Base-by-base conservation (phyloP, 2,113 vertebrate species). In the Dromaius novaehollandiae region DNA sequence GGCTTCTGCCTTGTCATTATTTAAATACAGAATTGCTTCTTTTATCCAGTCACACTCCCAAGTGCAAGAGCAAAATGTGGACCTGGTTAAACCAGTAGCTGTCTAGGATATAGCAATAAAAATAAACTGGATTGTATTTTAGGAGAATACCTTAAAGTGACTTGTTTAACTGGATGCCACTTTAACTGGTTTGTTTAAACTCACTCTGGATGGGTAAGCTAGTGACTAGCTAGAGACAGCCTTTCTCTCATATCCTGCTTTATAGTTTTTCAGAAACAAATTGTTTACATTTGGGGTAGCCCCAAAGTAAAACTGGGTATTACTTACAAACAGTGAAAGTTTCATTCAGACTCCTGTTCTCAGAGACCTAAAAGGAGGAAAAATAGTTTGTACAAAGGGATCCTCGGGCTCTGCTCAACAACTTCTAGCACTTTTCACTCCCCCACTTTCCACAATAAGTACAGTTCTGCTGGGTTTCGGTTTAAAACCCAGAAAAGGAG, bases 1-100 rank as follows among this genome's bases (percentile, higher is more conserved):
- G 73, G 61, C 15, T 95, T 53, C 94, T 94, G 95, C 92, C 87
- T 66, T 48, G 21, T 46, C 73, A 20, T 56, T 46, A 30, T 19
- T 61, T 93, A 90, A 85, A 92, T 51, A 89, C 19, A 93, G 93
- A 95, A 87, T 38, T 17, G 28, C 53, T 77, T 50, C 76, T 70
- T 91, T 42, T 20, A 68, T 7, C 48, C 84, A 78, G 42, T 7
- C 79, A 68, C 66, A 19, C 53, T 88, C 86, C 38, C 40, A 40
- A 86, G 56, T 46, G 42, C 69, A 61, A 88, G 60, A 38, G 82
- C 66, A 70, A 87, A 93, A 53, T 2, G 34, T 4, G 76, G 36
- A 26, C 76, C 91, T 66, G 51, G 42, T 78, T 56, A 94, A 81
- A 50, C 32, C 56, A 25, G 25, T 7, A 46, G 50, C 63, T 92